Conservation (phyloP, 2,797 vertebrate species). For the Girardinus metallicus region DNA sequence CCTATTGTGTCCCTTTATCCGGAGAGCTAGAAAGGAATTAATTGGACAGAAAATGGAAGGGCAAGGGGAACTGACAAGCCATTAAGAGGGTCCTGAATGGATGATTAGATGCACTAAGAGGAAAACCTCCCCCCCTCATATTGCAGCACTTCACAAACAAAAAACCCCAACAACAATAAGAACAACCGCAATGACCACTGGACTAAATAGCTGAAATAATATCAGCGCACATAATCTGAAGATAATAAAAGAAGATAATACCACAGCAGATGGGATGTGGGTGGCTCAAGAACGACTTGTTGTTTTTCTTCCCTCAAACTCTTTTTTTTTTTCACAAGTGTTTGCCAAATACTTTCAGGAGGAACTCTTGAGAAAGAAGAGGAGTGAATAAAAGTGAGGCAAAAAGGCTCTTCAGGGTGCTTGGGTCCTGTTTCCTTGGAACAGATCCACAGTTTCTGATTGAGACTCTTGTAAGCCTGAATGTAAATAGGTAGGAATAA, state of each 20-base stretch:
- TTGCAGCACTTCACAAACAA: constrained; percentile 75
- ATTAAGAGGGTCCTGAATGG: constrained; percentile 92
- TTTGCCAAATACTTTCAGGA: constrained; percentile 86
- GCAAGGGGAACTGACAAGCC: constrained; percentile 94
- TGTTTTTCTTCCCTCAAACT: constrained; percentile 84
- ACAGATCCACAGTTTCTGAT: constrained; percentile 68
- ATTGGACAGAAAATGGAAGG: constrained; percentile 99
- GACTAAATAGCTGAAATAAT: constrained; percentile 75
- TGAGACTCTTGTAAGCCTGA: constrained; percentile 67
- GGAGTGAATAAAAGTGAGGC: constrained; percentile 81
- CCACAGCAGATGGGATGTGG: constrained; percentile 86
- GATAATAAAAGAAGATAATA: constrained; percentile 84
- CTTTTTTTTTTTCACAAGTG: constrained; percentile 73
- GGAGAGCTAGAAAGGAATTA: constrained; percentile 98
- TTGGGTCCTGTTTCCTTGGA: constrained; percentile 79
- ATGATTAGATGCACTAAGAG: constrained; percentile 88
- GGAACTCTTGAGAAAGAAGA: constrained; percentile 84
- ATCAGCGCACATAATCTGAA: constrained; percentile 77
- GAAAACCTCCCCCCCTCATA: constrained; percentile 76
- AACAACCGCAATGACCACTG: constrained; percentile 76
- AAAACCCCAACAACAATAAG: constrained; percentile 63
- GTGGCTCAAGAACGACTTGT: constrained; percentile 84
- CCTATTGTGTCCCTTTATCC: constrained; percentile 97
- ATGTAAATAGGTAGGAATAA: constrained; percentile 70
- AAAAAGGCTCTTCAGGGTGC: constrained; percentile 80